phyloP scores from a whole-genome alignment of 2,797 vertebrate genomes.

The Nyctalus aviator region DNA sequence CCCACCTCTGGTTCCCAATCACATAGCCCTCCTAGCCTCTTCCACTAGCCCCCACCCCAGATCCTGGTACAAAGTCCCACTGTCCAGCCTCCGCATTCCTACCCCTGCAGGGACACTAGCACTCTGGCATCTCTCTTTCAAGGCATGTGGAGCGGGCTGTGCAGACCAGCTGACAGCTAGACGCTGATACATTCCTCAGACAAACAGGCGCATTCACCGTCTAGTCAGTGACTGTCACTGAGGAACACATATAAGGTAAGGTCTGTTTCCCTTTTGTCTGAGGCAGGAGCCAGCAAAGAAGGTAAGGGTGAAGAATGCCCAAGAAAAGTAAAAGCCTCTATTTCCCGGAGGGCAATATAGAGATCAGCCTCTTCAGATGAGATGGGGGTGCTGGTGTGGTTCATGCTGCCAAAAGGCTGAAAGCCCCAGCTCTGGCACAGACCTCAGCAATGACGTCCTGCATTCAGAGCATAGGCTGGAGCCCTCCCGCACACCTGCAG shows the following conservation, averaged over 20 bases:
- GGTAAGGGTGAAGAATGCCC: not conserved
- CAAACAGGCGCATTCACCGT: not conserved
- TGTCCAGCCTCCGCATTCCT: not conserved
- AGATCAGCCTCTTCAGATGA: not conserved
- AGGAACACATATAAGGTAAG: not conserved
- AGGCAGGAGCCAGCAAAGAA: not conserved
- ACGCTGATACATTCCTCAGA: not conserved
- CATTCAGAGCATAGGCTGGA: not conserved
- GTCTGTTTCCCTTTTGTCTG: slow-evolving; percentile 37
- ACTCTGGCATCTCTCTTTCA: not conserved
- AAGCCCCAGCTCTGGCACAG: not conserved
- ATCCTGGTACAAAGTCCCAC: not conserved
- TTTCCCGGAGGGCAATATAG: not conserved
- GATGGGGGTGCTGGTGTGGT: not conserved
- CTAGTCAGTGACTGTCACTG: not conserved
- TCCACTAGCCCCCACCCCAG: not conserved
- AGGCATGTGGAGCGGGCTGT: not conserved
- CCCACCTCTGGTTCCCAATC: not conserved
- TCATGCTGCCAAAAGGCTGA: not conserved
- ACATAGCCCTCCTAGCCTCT: not conserved
- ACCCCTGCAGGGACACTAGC: not conserved
- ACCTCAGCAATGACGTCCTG: not conserved
- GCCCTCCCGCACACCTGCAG: not conserved
- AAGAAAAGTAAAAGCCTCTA: not conserved
- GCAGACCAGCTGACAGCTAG: not conserved